Percentiles rank a stretch among this genome's conserved stretches.
phyloP scores from a whole-genome alignment of 2,797 vertebrate genomes.

The Linurgus olivaceus region DNA sequence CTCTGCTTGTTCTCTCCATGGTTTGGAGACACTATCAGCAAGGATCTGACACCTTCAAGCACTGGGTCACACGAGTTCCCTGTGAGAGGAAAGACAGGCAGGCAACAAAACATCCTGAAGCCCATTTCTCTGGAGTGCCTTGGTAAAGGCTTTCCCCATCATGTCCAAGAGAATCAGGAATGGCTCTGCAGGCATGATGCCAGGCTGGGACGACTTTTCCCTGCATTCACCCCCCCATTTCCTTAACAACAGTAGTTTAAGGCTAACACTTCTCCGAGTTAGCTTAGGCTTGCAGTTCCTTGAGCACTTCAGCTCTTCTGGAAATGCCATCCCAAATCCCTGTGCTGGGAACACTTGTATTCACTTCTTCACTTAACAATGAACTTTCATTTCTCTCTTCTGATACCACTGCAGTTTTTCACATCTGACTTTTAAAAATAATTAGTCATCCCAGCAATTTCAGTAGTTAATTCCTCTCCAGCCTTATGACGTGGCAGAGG shows the following conservation, averaged over 20 bases:
- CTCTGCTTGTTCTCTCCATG: background rate
- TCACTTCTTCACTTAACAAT: background rate
- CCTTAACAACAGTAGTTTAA: background rate
- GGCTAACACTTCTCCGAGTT: background rate
- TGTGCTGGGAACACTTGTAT: background rate
- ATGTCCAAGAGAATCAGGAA: background rate
- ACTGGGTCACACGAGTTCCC: background rate
- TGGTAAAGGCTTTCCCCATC: background rate
- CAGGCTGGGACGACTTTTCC: background rate
- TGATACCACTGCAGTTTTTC: background rate
- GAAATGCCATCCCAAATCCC: background rate
- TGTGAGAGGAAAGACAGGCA: background rate
- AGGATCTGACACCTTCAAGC: background rate
- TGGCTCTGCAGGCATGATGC: background rate
- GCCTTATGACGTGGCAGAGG: background rate
- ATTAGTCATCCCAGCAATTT: background rate
- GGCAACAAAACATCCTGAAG: background rate
- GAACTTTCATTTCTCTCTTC: background rate
- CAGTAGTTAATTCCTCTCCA: background rate
- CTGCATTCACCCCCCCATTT: background rate
- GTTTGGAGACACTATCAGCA: background rate
- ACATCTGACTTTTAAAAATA: background rate
- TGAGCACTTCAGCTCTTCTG: accelerated
- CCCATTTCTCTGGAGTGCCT: background rate
- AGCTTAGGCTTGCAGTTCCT: background rate